Conservation (phyloP, 2,888 invertebrate species). For the Electrophaes corylata region DNA sequence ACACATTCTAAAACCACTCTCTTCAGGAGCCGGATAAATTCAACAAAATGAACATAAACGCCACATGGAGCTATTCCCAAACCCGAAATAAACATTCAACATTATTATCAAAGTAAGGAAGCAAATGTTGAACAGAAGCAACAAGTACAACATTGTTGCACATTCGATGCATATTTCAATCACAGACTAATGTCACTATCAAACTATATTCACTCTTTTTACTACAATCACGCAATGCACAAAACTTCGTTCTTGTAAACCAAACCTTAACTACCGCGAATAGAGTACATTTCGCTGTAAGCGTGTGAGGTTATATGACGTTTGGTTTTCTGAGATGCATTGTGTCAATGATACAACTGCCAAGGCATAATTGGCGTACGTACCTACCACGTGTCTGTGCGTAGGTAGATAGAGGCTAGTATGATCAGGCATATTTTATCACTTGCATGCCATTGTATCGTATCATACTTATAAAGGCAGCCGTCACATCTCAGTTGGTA, state of each 20-base stretch:
- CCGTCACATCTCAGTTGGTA: no score
- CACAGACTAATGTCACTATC: constrained; percentile 51
- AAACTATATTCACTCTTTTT: constrained; percentile 65
- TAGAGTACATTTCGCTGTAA: constrained; percentile 40
- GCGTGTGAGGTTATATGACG: constrained; percentile 30
- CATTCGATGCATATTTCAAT: constrained; percentile 65
- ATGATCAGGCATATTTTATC: constrained; percentile 43
- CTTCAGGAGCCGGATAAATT: neutral
- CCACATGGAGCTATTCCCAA: constrained; percentile 2
- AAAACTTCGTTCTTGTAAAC: constrained; percentile 33
- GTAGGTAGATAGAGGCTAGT: constrained; percentile 50
- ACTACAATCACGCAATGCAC: constrained; percentile 49
- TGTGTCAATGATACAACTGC: constrained; percentile 60
- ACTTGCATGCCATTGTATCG: neutral
- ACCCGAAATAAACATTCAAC: constrained; percentile 14
- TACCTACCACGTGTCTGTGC: constrained; percentile 65
- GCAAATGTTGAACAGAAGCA: constrained; percentile 49
- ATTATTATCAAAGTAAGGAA: constrained; percentile 68
- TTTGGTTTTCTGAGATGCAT: constrained; percentile 38
- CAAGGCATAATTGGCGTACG: constrained; percentile 57
- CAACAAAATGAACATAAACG: neutral
- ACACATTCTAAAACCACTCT: neutral
- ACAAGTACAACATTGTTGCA: constrained; percentile 64
- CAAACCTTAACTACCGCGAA: constrained; percentile 18
- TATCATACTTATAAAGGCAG: neutral